Percentiles rank a stretch among this genome's conserved stretches.
Evolutionary conservation across 2,113 vertebrate genomes (phyloP).

Genomic region (Istiophorus platypterus): DNA sequence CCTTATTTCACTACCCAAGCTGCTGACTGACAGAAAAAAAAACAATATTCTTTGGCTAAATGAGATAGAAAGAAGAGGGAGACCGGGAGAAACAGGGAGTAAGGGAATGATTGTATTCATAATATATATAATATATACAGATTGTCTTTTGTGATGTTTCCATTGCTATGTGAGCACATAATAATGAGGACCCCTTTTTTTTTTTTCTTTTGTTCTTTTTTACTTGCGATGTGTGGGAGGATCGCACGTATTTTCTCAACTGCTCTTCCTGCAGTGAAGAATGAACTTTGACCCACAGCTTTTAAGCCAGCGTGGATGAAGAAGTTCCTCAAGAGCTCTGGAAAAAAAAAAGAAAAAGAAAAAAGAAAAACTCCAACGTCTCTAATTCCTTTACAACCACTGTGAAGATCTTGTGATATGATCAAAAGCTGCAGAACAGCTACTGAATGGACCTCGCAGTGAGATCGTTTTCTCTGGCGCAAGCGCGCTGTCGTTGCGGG

Average conservation of each 20-base stretch:
- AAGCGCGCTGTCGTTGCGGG: not conserved
- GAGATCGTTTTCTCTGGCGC: not conserved
- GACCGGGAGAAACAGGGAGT: conserved; percentile 65
- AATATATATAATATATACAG: not conserved
- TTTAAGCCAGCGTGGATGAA: no score
- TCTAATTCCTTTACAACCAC: not conserved
- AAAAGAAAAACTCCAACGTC: no score
- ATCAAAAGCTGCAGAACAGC: conserved; percentile 8
- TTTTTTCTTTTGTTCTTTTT: no score
- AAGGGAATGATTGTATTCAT: not conserved
- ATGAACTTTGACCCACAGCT: not conserved
- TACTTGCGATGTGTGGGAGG: not conserved
- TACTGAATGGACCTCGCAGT: not conserved
- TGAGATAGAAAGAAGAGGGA: conserved; percentile 17
- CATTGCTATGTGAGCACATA: conserved; percentile 6
- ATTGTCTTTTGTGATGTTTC: not conserved
- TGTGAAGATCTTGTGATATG: not conserved
- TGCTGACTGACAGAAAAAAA: conserved; percentile 4
- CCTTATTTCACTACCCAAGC: conserved; percentile 9
- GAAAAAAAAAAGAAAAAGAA: no score
- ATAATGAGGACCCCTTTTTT: not conserved
- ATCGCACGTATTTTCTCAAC: conserved; percentile 6
- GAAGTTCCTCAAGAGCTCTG: no score
- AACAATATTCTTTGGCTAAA: conserved; percentile 18
- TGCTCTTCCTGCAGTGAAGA: not conserved